phyloP scores from a whole-genome alignment of 2,888 invertebrate species.

The Spilosoma lubricipeda region DNA sequence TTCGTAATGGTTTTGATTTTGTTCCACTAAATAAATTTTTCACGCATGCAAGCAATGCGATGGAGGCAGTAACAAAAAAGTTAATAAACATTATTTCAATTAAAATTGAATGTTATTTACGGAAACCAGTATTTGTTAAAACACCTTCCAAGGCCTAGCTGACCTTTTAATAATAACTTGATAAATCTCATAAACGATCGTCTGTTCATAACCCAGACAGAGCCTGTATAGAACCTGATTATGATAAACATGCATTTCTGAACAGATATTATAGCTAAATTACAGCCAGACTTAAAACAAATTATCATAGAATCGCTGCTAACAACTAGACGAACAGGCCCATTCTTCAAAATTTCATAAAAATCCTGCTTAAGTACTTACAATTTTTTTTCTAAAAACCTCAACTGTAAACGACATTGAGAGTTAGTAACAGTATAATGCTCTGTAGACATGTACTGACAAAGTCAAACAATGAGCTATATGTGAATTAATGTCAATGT shows the following conservation, averaged over 20 bases:
- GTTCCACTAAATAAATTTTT: constrained; percentile 11
- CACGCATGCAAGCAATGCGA: constrained; percentile 5
- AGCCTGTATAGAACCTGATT: not conserved
- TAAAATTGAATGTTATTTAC: not conserved
- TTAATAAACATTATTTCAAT: not conserved
- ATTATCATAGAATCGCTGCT: not conserved
- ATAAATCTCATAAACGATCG: not conserved
- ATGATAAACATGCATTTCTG: not conserved
- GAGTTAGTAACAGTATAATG: not conserved
- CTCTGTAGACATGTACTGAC: not conserved
- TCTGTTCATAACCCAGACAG: not conserved
- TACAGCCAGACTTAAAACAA: not conserved
- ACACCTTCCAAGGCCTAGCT: not conserved
- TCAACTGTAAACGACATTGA: not conserved
- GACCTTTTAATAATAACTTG: not conserved
- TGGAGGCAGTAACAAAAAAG: not conserved
- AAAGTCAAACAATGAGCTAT: not conserved
- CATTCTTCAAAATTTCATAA: not conserved
- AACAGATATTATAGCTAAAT: not conserved
- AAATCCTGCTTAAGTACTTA: not conserved
- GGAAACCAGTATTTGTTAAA: not conserved
- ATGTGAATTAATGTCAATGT: not conserved
- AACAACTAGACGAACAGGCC: not conserved
- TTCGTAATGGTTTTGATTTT: constrained; percentile 12
- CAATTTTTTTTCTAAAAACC: not conserved